A percentile compares a stretch with the other conserved stretches of the same genome.
phyloP scores from a whole-genome alignment of 64 coral and sea anemone genomes.

The Montipora sp. region DNA sequence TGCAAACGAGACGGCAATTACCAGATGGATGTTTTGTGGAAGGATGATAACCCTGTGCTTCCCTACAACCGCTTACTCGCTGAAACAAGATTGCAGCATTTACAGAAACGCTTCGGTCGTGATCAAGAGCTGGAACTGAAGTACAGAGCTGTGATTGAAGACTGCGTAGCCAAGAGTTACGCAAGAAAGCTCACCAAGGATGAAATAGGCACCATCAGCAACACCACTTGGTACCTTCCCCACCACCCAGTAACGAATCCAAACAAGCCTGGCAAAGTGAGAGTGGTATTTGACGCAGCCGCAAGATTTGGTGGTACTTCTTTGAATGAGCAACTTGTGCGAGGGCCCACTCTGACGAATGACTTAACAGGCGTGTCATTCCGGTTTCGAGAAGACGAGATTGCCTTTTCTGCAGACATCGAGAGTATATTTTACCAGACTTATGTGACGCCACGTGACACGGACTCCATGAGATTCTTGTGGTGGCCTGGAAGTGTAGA shows the following conservation, averaged over 20 bases:
- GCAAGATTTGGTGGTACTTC: conserved; percentile 37
- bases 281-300: neutral
- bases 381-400: conserved; percentile 46
- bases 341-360: conserved; percentile 41
- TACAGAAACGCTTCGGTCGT: too few relatives aligned
- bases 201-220: conserved; percentile 8
- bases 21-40: conserved; percentile 60
- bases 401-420: conserved; percentile 43
- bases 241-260: conserved; percentile 36
- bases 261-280: conserved; percentile 23
- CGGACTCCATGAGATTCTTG: conserved; percentile 24
- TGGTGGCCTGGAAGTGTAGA: conserved; percentile 17
- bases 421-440: conserved; percentile 56
- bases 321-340: conserved; percentile 32
- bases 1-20: conserved; percentile 25
- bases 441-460: conserved; percentile 18
- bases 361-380: conserved; percentile 35
- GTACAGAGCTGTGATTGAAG: conserved; percentile 52
- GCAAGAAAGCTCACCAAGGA: conserved; percentile 52
- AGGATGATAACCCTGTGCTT: neutral
- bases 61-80: conserved; percentile 39
- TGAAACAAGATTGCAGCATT: too few relatives aligned
- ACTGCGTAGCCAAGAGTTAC: conserved; percentile 22
- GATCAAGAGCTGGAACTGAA: conserved; percentile 30
- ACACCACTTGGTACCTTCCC: conserved; percentile 24